Evolutionary conservation across 2,113 vertebrate genomes (phyloP).

Genomic region (Hemicordylus capensis): DNA sequence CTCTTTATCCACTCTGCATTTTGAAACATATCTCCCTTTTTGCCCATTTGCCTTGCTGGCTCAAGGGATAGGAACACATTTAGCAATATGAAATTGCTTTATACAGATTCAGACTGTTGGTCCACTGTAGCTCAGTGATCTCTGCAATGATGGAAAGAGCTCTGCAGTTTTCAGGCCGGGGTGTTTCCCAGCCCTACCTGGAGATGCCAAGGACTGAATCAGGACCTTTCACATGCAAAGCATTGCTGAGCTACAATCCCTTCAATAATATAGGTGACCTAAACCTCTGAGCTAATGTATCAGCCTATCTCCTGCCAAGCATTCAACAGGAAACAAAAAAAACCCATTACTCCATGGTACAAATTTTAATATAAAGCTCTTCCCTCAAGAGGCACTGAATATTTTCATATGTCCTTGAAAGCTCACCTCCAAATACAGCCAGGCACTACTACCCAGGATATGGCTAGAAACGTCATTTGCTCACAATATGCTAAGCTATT

Average conservation of each 20-base stretch:
- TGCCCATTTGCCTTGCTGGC: not conserved
- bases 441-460: too few relatives aligned
- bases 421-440: not conserved
- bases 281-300: not conserved
- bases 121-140: too few relatives aligned
- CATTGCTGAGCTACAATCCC: not conserved
- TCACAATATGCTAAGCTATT: not conserved
- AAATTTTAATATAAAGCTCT: not conserved
- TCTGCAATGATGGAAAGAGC: too few relatives aligned
- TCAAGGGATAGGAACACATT: not conserved
- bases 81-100: too few relatives aligned
- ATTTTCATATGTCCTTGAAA: not conserved
- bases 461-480: not conserved
- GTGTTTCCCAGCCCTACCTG: too few relatives aligned
- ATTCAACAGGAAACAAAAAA: not conserved
- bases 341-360: not conserved
- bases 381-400: not conserved
- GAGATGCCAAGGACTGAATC: too few relatives aligned
- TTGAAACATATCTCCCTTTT: slow-evolving; percentile 15
- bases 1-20: too few relatives aligned
- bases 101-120: too few relatives aligned
- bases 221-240: too few relatives aligned
- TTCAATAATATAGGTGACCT: not conserved
- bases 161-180: too few relatives aligned
- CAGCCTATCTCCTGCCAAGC: not conserved